Percentiles rank a stretch among this genome's conserved stretches.
Conservation (phyloP, 2,113 vertebrate species). For the Diadophis punctatus region DNA sequence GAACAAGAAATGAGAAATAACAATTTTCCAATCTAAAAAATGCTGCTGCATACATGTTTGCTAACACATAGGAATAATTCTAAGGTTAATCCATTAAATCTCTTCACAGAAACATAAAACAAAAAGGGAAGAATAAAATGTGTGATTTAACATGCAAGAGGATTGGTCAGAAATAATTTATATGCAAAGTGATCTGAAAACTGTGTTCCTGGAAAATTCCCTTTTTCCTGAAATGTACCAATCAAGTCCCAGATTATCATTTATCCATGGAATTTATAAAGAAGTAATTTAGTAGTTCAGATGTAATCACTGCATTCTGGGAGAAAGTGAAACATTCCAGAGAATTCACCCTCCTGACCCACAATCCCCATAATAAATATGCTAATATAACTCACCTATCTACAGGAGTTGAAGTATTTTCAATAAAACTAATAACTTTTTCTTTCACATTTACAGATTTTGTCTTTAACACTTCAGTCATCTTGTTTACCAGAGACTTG, state of each 20-base stretch:
- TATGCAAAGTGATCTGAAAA: not conserved
- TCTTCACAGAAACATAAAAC: not conserved
- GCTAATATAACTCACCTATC: conserved; percentile 79
- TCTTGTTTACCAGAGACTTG: conserved; percentile 98
- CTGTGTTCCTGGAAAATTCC: not conserved
- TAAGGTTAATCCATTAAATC: not conserved
- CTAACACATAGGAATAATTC: not conserved
- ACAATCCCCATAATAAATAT: conserved; percentile 18
- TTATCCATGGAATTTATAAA: not conserved
- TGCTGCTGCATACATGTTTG: not conserved
- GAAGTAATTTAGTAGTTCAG: not conserved
- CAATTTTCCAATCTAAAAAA: not conserved
- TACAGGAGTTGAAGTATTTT: conserved; percentile 95
- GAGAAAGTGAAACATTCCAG: not conserved
- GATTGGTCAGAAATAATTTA: not conserved
- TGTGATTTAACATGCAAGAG: not conserved
- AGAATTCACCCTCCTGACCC: not conserved
- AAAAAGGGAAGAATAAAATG: not conserved
- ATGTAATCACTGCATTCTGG: not conserved
- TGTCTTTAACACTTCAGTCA: conserved; percentile 97
- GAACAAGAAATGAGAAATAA: not conserved
- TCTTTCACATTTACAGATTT: conserved; percentile 97
- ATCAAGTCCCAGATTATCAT: not conserved
- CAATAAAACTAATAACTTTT: conserved; percentile 99
- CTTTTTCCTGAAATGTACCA: not conserved